These are phyloP conservation scores for Mustela nigripes DNA, from an alignment of 2,113 vertebrate genomes.

Conservation along the genomic window DNA sequence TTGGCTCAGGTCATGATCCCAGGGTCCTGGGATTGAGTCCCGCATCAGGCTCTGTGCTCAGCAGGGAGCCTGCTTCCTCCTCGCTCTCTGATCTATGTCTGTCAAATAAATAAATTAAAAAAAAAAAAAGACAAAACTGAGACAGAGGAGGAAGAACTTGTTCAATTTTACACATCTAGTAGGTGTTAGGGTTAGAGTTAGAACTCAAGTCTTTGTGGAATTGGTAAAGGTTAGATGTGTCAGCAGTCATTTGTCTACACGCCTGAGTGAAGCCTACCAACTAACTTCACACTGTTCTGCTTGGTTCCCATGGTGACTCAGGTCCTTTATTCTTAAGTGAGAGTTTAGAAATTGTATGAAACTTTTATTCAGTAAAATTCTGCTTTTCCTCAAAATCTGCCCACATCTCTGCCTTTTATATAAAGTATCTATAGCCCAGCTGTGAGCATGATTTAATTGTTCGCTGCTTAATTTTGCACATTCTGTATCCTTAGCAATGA, in stretches of 20 bases:
- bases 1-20: too few relatives aligned
- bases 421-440: not conserved
- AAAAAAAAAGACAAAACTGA: constrained; percentile 10
- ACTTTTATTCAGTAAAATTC: not conserved
- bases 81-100: too few relatives aligned
- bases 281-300: not conserved
- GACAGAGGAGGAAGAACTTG: not conserved
- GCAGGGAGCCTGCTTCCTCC: too few relatives aligned
- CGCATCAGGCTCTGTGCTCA: too few relatives aligned
- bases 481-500: not conserved
- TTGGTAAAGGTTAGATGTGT: not conserved
- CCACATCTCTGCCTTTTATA: not conserved
- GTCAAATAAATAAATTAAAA: too few relatives aligned
- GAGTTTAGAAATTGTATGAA: not conserved
- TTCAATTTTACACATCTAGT: not conserved
- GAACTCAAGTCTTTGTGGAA: not conserved
- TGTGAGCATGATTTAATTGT: not conserved
- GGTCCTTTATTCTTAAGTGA: not conserved
- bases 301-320: not conserved
- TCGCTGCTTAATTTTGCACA: not conserved
- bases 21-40: too few relatives aligned
- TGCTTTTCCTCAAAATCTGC: not conserved
- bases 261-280: not conserved
- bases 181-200: not conserved
- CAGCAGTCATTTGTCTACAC: not conserved